Conservation (phyloP, 2,888 invertebrate species). For the Mesoligia furuncula region DNA sequence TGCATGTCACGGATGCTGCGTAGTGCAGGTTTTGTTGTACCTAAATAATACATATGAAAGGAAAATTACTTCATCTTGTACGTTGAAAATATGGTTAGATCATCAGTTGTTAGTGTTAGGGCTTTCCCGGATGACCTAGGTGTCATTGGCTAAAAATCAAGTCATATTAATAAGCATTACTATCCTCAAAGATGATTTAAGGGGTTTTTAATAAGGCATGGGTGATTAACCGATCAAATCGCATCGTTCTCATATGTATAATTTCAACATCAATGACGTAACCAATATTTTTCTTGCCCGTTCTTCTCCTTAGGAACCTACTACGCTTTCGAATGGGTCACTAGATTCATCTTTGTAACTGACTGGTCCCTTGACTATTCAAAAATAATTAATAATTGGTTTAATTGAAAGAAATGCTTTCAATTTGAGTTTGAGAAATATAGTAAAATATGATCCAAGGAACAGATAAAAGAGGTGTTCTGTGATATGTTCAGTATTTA, state of each 20-base stretch:
- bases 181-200: neutral
- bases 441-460: neutral
- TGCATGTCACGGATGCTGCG: conserved; percentile 26
- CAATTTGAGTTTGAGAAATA: neutral
- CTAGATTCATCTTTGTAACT: neutral
- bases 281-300: neutral
- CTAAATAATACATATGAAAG: neutral
- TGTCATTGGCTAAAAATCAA: neutral
- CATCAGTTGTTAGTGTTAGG: conserved; percentile 9
- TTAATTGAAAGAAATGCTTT: neutral
- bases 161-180: neutral
- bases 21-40: conserved; percentile 15
- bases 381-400: neutral
- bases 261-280: neutral
- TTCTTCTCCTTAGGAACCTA: neutral
- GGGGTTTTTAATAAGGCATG: neutral
- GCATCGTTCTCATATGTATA: neutral
- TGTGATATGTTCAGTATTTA: neutral
- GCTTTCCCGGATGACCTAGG: neutral
- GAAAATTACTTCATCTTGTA: conserved; percentile 19
- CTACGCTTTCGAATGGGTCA: neutral
- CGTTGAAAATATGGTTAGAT: conserved; percentile 19
- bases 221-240: neutral
- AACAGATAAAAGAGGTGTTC: too few species aligned
- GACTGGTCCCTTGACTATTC: neutral